Evolutionary conservation across 2,888 invertebrate genomes (phyloP).

Genomic region (Heterodera filipjevi): DNA sequence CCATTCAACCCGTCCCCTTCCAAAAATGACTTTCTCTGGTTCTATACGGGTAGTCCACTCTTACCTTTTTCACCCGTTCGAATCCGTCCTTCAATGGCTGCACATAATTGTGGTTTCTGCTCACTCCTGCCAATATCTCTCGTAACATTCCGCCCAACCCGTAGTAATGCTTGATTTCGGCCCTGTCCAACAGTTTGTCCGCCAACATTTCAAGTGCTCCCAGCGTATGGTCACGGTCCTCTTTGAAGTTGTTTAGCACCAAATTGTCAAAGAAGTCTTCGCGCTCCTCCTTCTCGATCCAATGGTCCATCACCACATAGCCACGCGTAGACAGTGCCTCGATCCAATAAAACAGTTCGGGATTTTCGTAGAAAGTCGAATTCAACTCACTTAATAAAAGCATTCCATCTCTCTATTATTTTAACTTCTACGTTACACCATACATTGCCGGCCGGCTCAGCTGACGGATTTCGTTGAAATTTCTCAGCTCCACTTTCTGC

Average conservation of each 20-base stretch:
- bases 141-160: constrained; percentile 16
- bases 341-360: constrained; percentile 19
- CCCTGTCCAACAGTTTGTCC: constrained; percentile 15
- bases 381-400: neutral
- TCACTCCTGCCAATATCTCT: constrained; percentile 10
- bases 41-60: neutral
- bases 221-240: neutral
- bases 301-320: constrained; percentile 13
- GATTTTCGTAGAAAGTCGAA: neutral
- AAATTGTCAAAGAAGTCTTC: neutral
- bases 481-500: constrained; percentile 16
- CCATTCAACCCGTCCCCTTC: too few species aligned
- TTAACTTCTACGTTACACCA: neutral
- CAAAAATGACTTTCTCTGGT: too few species aligned
- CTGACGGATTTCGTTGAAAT: neutral
- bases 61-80: constrained; percentile 22
- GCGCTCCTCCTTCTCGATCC: constrained; percentile 9
- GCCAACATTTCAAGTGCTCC: constrained; percentile 27
- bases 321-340: constrained; percentile 24
- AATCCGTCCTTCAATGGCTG: constrained; percentile 10
- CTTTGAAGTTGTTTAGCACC: neutral
- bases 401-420: neutral
- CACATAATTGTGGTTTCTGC: constrained; percentile 1
- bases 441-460: neutral
- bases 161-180: constrained; percentile 6